Conservation (phyloP, 23 tunicate species). For the Botrylloides violaceus region DNA sequence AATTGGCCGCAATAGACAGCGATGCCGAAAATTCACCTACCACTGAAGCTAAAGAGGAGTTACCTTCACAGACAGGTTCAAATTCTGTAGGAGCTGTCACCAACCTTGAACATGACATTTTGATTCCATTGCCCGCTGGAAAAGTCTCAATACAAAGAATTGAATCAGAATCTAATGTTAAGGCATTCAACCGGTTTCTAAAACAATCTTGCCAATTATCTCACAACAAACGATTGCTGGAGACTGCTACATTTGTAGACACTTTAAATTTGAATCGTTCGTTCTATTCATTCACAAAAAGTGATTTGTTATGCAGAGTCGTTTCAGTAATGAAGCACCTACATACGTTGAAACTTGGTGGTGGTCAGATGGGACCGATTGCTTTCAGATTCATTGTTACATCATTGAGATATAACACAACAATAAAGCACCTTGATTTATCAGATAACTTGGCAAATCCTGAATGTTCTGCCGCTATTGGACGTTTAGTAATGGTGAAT, state of each 20-base stretch:
- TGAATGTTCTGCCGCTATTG: slow-evolving; percentile 44
- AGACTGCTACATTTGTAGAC: slow-evolving; percentile 6
- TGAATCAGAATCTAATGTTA: too few relatives aligned
- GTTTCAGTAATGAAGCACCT: slow-evolving; percentile 11
- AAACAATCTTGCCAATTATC: background rate
- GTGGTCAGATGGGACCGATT: slow-evolving; percentile 65
- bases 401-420: slow-evolving; percentile 10
- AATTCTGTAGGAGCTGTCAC: too few relatives aligned
- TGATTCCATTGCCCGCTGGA: too few relatives aligned
- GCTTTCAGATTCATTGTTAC: slow-evolving; percentile 43
- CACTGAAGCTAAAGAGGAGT: too few relatives aligned
- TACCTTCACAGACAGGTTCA: too few relatives aligned
- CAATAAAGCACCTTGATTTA: slow-evolving; percentile 31
- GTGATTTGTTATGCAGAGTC: background rate
- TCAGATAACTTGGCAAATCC: slow-evolving; percentile 71
- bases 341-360: slow-evolving; percentile 28
- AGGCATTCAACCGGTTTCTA: background rate
- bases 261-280: slow-evolving; percentile 21
- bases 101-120: too few relatives aligned
- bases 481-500: slow-evolving; percentile 11
- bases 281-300: background rate
- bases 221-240: background rate
- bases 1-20: too few relatives aligned
- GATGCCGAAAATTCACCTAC: too few relatives aligned
- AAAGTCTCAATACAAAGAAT: too few relatives aligned